Base-by-base conservation (phyloP, 1,140 invertebrate species). In the Drosophila kepulauana region DNA sequence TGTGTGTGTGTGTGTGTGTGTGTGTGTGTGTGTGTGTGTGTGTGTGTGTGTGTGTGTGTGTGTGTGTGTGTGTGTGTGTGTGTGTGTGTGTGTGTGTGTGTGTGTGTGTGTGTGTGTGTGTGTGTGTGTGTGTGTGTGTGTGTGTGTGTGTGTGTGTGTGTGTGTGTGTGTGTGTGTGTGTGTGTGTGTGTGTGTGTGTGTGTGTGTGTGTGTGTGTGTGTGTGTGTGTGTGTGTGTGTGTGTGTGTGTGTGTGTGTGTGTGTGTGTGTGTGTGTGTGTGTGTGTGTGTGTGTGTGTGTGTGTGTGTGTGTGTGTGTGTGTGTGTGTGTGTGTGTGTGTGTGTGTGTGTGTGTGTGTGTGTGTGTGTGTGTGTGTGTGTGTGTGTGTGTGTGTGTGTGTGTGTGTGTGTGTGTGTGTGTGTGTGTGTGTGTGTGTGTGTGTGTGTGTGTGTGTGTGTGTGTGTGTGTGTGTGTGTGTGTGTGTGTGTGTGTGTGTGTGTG, bases 51-150 rank as follows among this genome's bases (percentile, higher is more conserved):
- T 28, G n/a, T 45, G 76, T 71, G 16, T 15, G 30, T 16, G 43
- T 38, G 52, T 52, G 73, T 10, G 46, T n/a, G 35, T 45, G 16
- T 61, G 30, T 58, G 43, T 28, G 28, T 75, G 43, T 56, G n/a
- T 11, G 35, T 30, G 43, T 16, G 28, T 70, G 30, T 35, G n/a
- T 13, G 35, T 30, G 41, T 28, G n/a, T 45, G 76, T 71, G 16
- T 15, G 30, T 16, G 43, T 38, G 52, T 52, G 73, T 10, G 46
- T n/a, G 35, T 45, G 16, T 61, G 30, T 58, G 43, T 28, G 28
- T 75, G 43, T 56, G n/a, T 11, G 35, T 30, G 43, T 16, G 28
- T 70, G 30, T 35, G n/a, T 13, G 35, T 30, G 41, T 28, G n/a
- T 45, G 76, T 71, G 16, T 15, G 30, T 16, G 43, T 38, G 52